Conservation (phyloP, 2,888 invertebrate species). For the Patella pellucida region DNA sequence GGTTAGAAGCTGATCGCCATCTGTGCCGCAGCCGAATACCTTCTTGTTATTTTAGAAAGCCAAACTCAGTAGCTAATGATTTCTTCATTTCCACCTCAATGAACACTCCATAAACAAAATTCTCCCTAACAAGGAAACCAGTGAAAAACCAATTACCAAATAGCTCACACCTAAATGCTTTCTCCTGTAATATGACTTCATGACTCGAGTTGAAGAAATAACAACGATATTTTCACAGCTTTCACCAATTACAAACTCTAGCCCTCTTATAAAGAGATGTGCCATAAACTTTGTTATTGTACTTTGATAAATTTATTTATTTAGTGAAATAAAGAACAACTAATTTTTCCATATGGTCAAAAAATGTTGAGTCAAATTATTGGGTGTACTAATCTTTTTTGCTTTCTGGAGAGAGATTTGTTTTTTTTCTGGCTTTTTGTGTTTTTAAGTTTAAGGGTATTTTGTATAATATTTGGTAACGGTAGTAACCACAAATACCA, state of each 20-base stretch:
- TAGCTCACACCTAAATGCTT: neutral
- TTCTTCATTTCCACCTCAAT: slow-evolving; percentile 7
- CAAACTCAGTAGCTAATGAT: neutral
- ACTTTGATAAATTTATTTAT: slow-evolving; percentile 5
- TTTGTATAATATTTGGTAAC: too few species aligned
- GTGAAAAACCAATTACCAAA: neutral
- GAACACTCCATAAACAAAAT: neutral
- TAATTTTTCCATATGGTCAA: neutral
- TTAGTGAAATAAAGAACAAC: neutral
- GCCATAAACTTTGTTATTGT: neutral
- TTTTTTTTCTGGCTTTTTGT: too few species aligned
- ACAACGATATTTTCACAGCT: neutral
- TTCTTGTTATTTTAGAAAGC: neutral
- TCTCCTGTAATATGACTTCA: slow-evolving; percentile 6
- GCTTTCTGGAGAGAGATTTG: too few species aligned
- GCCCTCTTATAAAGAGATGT: slow-evolving; percentile 2
- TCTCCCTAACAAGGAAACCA: slow-evolving; percentile 1
- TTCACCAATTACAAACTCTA: neutral
- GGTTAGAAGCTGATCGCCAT: too few species aligned
- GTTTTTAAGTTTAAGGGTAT: too few species aligned
- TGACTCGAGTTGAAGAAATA: neutral
- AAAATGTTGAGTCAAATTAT: too few species aligned
- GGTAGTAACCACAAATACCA: too few species aligned
- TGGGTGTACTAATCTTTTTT: too few species aligned
- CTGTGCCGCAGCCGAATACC: too few species aligned